Evolutionary conservation across 2,888 invertebrate genomes (phyloP).

Genomic region (Alloplasta piceator): DNA sequence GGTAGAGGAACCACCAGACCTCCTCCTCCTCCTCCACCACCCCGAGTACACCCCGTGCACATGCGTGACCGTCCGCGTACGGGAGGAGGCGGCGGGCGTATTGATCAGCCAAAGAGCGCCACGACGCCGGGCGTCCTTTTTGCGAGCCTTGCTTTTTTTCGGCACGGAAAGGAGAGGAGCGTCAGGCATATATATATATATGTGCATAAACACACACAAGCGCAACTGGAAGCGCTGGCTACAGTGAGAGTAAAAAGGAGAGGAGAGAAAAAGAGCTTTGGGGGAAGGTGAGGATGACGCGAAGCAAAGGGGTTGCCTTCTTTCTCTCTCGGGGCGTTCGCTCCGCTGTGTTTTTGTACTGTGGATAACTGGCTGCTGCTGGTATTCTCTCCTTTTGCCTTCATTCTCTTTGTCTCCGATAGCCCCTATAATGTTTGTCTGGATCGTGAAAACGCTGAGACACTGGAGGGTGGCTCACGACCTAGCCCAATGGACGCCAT

Average conservation of each 20-base stretch:
- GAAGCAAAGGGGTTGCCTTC: constrained; percentile 24
- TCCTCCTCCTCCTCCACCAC: constrained; percentile 34
- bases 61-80: constrained; percentile 83
- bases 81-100: constrained; percentile 79
- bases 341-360: not conserved
- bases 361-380: constrained; percentile 14
- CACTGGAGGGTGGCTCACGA: constrained; percentile 71
- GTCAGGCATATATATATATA: not conserved
- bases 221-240: constrained; percentile 49
- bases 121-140: constrained; percentile 83
- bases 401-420: constrained; percentile 33
- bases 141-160: constrained; percentile 82
- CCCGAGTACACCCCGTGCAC: constrained; percentile 79
- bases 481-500: constrained; percentile 80
- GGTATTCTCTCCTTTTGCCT: constrained; percentile 24
- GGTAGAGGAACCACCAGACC: constrained; percentile 56
- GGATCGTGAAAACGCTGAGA: constrained; percentile 39
- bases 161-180: constrained; percentile 68
- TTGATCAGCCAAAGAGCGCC: constrained; percentile 83
- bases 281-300: constrained; percentile 45
- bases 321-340: constrained; percentile 31
- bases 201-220: constrained; percentile 7
- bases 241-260: constrained; percentile 59
- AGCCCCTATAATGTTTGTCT: constrained; percentile 22
- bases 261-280: constrained; percentile 24